Percentiles rank a stretch among this genome's conserved stretches.
Evolutionary conservation across 2,888 invertebrate species (phyloP).

Genomic region (Chirona hameri): DNA sequence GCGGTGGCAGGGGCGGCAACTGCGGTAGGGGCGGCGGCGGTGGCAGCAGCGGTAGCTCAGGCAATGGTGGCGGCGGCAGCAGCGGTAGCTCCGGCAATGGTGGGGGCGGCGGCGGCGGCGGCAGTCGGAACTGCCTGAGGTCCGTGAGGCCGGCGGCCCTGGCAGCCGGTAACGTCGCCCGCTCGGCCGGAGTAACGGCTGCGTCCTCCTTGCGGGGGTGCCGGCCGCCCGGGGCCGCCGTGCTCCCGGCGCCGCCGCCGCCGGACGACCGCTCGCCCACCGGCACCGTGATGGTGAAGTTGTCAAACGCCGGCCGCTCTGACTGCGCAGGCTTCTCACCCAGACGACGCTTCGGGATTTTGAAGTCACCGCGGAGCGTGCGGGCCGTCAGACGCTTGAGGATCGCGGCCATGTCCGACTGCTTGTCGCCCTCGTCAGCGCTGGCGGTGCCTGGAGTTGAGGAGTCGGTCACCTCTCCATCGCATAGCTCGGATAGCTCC

Average conservation of each 20-base stretch:
- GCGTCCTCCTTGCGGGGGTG: not conserved
- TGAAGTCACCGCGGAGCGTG: slow-evolving; percentile 12
- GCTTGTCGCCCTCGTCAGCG: not conserved
- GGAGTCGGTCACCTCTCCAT: not conserved
- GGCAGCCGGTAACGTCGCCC: not conserved
- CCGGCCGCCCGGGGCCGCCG: not conserved
- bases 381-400: not conserved
- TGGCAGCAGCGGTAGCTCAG: no score
- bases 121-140: no score
- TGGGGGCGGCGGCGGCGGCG: not conserved
- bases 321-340: not conserved
- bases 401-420: not conserved
- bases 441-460: not conserved
- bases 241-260: not conserved
- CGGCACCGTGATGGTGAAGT: not conserved
- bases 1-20: no score
- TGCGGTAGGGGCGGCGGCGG: no score
- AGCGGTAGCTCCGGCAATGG: no score
- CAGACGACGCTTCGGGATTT: not conserved
- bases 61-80: no score
- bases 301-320: not conserved
- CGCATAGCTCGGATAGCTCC: not conserved
- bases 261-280: no score
- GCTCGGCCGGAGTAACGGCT: not conserved
- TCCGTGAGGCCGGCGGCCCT: no score